Evolutionary conservation across 2,113 vertebrate species (phyloP).

Genomic region (Solea solea): DNA sequence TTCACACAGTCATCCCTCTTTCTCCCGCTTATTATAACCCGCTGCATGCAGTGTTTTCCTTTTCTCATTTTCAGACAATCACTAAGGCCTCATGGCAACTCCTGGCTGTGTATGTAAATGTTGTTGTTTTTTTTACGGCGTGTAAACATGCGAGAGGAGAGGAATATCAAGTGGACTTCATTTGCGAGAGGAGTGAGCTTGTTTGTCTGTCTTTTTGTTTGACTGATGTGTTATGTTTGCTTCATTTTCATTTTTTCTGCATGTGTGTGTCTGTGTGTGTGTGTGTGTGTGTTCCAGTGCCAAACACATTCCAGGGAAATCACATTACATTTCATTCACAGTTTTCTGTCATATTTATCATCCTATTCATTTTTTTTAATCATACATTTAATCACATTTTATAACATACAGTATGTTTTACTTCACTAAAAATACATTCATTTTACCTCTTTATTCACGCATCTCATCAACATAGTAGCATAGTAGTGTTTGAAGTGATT

Average conservation of each 20-base stretch:
- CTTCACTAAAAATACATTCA: too few species aligned
- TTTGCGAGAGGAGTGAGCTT: not conserved
- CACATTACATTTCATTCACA: not conserved
- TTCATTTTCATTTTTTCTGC: not conserved
- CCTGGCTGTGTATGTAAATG: conserved; percentile 4
- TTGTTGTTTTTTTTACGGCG: conserved; percentile 1
- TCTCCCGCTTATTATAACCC: conserved; percentile 27
- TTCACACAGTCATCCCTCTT: conserved; percentile 29
- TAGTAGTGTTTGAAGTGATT: too few species aligned
- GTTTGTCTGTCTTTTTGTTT: not conserved
- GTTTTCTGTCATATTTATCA: not conserved
- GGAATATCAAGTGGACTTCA: not conserved
- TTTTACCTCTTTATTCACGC: too few species aligned
- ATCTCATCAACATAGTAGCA: too few species aligned
- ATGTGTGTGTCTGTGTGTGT: not conserved
- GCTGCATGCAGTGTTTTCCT: not conserved
- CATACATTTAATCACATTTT: too few species aligned
- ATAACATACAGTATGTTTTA: too few species aligned
- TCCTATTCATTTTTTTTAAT: not conserved
- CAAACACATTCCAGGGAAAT: too few species aligned
- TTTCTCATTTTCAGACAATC: conserved; percentile 13
- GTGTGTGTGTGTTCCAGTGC: not conserved
- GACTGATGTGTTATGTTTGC: conserved; percentile 3
- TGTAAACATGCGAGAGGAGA: not conserved
- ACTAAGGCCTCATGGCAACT: not conserved